Conservation (phyloP, 2,113 vertebrate genomes). For the Pelusios castaneus region DNA sequence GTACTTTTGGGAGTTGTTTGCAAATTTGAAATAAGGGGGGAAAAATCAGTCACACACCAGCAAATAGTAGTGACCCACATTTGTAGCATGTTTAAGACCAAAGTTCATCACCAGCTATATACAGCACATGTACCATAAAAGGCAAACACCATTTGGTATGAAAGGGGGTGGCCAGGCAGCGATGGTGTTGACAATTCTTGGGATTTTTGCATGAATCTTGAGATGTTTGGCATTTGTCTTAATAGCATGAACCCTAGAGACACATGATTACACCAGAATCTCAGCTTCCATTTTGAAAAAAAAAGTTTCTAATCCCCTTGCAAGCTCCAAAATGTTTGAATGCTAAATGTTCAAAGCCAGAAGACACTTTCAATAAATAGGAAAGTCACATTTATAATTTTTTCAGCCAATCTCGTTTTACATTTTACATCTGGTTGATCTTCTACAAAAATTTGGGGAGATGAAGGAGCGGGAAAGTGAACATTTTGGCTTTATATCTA, state of each 20-base stretch:
- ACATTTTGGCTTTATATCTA: neutral
- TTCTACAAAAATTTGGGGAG: neutral
- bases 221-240: neutral
- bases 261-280: neutral
- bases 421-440: too few relatives aligned
- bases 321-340: neutral
- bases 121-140: neutral
- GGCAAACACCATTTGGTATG: neutral
- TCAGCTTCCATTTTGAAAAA: neutral
- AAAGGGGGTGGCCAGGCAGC: neutral
- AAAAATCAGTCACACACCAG: neutral
- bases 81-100: neutral
- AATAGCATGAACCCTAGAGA: neutral
- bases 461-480: neutral
- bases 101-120: neutral
- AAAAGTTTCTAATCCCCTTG: neutral
- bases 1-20: too few relatives aligned
- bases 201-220: neutral
- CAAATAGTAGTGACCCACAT: too few relatives aligned
- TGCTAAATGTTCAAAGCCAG: neutral
- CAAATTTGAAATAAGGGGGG: accelerated
- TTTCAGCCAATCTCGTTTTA: neutral
- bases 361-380: neutral
- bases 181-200: neutral
- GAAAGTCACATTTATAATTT: neutral